phyloP scores from a whole-genome alignment of 2,113 vertebrate genomes.

The Sardina pilchardus region DNA sequence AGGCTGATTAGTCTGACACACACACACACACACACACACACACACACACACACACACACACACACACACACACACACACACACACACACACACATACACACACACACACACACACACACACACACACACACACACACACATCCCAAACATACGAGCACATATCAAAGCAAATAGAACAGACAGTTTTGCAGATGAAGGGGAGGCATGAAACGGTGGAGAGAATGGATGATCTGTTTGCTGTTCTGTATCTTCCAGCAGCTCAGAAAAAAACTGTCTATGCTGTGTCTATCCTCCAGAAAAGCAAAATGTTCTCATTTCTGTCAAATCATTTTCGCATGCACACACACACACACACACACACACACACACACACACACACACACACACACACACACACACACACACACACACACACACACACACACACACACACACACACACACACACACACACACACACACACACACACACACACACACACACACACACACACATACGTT shows the following conservation, averaged over 20 bases:
- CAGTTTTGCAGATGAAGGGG: neutral
- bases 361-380: neutral
- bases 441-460: neutral
- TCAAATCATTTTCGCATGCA: too few species aligned
- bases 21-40: neutral
- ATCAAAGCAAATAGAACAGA: neutral
- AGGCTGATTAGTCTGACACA: neutral
- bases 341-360: neutral
- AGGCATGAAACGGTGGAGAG: neutral
- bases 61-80: neutral
- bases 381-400: neutral
- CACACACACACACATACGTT: neutral
- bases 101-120: neutral
- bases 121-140: neutral
- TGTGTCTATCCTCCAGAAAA: too few species aligned
- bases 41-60: too few species aligned
- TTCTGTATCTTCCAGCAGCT: neutral
- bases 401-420: neutral
- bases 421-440: neutral
- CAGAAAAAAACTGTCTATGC: neutral
- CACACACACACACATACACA: neutral
- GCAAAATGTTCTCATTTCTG: too few species aligned
- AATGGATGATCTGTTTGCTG: neutral
- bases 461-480: neutral
- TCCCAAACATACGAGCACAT: neutral